phyloP scores from a whole-genome alignment of 2,888 invertebrate species.

The Tipula confusa region DNA sequence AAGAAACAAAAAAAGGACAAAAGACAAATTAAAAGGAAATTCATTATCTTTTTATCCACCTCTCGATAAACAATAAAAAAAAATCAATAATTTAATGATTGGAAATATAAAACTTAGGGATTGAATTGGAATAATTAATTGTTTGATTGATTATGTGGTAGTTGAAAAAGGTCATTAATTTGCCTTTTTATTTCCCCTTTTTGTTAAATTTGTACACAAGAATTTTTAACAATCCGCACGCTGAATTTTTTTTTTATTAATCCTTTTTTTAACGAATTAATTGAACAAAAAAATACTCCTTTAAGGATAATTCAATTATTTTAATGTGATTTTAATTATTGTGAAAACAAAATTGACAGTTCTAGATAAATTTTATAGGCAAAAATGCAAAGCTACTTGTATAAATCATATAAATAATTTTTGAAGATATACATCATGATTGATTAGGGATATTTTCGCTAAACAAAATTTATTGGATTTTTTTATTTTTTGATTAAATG shows the following conservation, averaged over 20 bases:
- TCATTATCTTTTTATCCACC: constrained; percentile 8
- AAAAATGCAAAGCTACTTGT: background rate
- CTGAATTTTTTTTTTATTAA: background rate
- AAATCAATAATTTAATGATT: background rate
- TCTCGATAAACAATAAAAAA: background rate
- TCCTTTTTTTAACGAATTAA: background rate
- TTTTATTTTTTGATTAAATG: background rate
- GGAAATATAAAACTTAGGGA: background rate
- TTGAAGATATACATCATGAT: background rate
- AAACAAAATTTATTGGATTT: background rate
- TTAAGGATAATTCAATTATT: background rate
- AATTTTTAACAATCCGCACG: background rate
- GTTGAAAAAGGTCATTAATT: constrained; percentile 3
- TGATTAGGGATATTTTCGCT: background rate
- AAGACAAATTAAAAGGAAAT: background rate
- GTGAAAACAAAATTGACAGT: background rate
- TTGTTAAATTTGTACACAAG: background rate
- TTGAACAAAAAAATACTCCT: background rate
- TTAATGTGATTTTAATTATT: background rate
- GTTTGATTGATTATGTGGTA: background rate
- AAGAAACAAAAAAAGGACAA: background rate
- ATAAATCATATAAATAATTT: background rate
- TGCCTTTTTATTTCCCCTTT: background rate
- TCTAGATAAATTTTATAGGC: background rate
- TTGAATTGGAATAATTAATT: background rate